Conservation (phyloP, 1,140 invertebrate species). For the Drosophila dunni region DNA sequence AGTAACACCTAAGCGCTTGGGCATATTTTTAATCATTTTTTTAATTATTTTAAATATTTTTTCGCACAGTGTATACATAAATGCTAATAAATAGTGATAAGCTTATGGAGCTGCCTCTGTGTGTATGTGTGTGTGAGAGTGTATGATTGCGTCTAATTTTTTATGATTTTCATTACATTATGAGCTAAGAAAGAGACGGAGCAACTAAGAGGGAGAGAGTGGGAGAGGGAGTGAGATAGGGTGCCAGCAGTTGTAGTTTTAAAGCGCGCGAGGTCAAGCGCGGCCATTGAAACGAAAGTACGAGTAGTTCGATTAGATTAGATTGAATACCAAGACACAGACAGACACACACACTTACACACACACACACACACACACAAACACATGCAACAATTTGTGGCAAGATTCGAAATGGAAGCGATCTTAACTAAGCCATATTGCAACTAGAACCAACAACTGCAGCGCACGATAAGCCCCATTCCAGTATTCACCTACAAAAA, state of each 20-base stretch:
- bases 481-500: not conserved
- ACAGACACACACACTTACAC: not conserved
- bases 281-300: slow-evolving; percentile 45
- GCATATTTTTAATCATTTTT: too few relatives aligned
- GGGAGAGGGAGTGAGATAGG: not conserved
- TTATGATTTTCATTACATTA: slow-evolving; percentile 72
- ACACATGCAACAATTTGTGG: slow-evolving; percentile 1
- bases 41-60: too few relatives aligned
- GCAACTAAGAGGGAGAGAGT: not conserved
- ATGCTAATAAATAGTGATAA: slow-evolving; percentile 47
- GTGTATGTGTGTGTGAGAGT: slow-evolving; percentile 42
- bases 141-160: slow-evolving; percentile 57
- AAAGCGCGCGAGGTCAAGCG: slow-evolving; percentile 62
- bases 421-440: slow-evolving; percentile 13
- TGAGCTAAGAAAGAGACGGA: slow-evolving; percentile 5
- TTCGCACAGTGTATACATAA: slow-evolving; percentile 16
- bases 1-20: too few relatives aligned
- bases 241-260: slow-evolving; percentile 31
- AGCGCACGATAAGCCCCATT: not conserved
- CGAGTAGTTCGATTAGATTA: slow-evolving; percentile 56
- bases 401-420: not conserved
- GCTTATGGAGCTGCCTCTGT: slow-evolving; percentile 7
- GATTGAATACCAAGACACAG: not conserved
- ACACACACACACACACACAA: too few relatives aligned
- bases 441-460: slow-evolving; percentile 4